Evolutionary conservation across 2,113 vertebrate species (phyloP), one percentile per base, ranked within the genome.

Genomic region (Embiotoca jacksoni): DNA sequence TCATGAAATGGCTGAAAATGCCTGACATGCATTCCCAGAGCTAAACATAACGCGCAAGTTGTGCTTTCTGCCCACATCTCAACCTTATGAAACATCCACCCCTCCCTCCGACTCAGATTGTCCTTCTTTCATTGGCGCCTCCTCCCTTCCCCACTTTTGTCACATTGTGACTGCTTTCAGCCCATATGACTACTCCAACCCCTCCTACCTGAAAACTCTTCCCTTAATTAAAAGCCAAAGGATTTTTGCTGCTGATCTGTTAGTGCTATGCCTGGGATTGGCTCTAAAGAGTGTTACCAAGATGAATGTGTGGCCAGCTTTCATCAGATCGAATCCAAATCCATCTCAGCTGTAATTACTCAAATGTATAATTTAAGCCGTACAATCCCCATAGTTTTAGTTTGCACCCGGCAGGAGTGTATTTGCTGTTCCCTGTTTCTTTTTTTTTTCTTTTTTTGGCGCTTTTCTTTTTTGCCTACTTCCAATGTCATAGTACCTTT

Each of bases 261-360:
- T 30, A 7, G 3, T 49, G n/a, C 35, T 72, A 14, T 55, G 30
- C 50, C 49, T 23, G 5, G 6, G 30, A n/a, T 23, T 72, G 44
- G 32, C 52, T 63, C 46, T 58, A 47, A 52, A 65, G 60, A 78
- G 63, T 61, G 32, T 62, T 37, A 31, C 33, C 61, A 68, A 82
- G 41, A 70, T 66, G 61, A 80, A 72, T 62, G 14, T 4, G 1
- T 72, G 70, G 69, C 59, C 64, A 72, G 52, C 86, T 90, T 85
- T 89, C 77, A 87, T 78, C 77, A 75, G 62, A 87, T 80, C 85
- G 55, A 72, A 76, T 77, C 72, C 60, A 82, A 84, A 91, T 87
- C 83, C 78, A 61, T 56, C 68, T 49, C 72, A 67, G 56, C 70
- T 88, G 68, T 84, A 87, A 91, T 91, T 89, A 84, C 83, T 84